phyloP scores from a whole-genome alignment of 2,888 invertebrate genomes.

The Agrotis puta region DNA sequence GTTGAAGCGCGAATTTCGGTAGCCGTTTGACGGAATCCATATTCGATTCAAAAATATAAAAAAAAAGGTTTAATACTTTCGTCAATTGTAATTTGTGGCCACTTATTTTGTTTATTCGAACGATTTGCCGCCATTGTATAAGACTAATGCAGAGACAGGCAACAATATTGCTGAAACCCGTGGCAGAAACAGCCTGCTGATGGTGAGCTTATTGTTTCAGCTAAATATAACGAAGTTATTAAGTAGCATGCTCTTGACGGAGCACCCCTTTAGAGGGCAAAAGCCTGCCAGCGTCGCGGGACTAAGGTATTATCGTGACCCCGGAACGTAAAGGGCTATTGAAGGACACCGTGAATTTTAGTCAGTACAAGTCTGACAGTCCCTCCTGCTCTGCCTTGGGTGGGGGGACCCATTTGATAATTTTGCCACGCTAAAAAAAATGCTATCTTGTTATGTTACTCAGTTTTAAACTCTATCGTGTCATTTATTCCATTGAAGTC shows the following conservation, averaged over 20 bases:
- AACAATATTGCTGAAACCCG: neutral
- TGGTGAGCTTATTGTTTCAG: neutral
- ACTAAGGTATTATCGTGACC: too few relatives aligned
- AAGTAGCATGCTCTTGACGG: too few relatives aligned
- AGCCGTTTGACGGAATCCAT: slow-evolving; percentile 73
- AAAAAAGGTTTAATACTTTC: slow-evolving; percentile 51
- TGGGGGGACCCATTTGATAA: too few relatives aligned
- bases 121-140: too few relatives aligned
- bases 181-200: neutral
- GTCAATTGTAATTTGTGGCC: slow-evolving; percentile 46
- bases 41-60: slow-evolving; percentile 58
- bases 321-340: too few relatives aligned
- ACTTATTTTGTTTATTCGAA: slow-evolving; percentile 40
- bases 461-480: neutral
- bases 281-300: too few relatives aligned
- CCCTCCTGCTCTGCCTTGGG: too few relatives aligned
- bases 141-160: neutral
- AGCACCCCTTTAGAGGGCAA: too few relatives aligned
- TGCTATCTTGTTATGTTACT: neutral
- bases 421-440: too few relatives aligned
- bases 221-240: neutral
- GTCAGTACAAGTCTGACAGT: too few relatives aligned
- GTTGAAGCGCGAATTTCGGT: slow-evolving; percentile 75
- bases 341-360: too few relatives aligned
- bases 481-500: slow-evolving; percentile 10